Base-by-base conservation (phyloP, 2,113 vertebrate genomes). In the Dascyllus trimaculatus region DNA sequence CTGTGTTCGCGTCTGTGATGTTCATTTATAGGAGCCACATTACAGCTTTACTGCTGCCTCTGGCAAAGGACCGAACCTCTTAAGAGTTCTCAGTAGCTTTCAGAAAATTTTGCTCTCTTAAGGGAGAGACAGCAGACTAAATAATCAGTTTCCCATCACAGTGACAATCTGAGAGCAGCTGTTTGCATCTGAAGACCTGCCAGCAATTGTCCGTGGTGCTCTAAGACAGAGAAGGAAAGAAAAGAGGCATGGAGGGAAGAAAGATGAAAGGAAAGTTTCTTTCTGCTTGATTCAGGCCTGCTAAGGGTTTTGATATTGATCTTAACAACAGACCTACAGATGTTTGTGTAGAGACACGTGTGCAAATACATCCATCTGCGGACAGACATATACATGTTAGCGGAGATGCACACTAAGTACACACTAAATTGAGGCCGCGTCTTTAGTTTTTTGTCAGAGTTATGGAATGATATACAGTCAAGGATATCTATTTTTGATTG, bases 41-140 rank as follows among this genome's bases (percentile, higher is more conserved):
- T 87, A 85, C 54, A 62, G 72, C 87, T 73, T 86, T 89, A 72
- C 70, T 80, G 61, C 75, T 24, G 78, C 67, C 81, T 81, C 80
- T 81, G 49, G 58, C 77, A 84, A 81, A 82, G 43, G 48, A 75
- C 61, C 38, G 63, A 48, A 4, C 10, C 81, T 87, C 76, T 85
- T 72, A 64, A 78, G 80, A 80, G 54, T 85, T 67, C 70, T 83
- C 80, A 58, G 69, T 74, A 81, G 79, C 26, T 38, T 43, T 57
- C 45, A 67, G 81, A 87, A 92, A 85, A 56, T 65, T 7, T 32
- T 65, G 22, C 70, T 58, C 60, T 92, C 91, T 93, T 88, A 25
- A 43, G 82, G 76, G 91, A 84, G 63, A 69, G 56, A 56, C 15
- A 14, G 84, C 87, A 93, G 91, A 93, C 88, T 92, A 92, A 93